Percentiles rank a stretch among this genome's conserved stretches.
Evolutionary conservation across 2,797 vertebrate species (phyloP).

Genomic region (Scomberomorus guttatus): DNA sequence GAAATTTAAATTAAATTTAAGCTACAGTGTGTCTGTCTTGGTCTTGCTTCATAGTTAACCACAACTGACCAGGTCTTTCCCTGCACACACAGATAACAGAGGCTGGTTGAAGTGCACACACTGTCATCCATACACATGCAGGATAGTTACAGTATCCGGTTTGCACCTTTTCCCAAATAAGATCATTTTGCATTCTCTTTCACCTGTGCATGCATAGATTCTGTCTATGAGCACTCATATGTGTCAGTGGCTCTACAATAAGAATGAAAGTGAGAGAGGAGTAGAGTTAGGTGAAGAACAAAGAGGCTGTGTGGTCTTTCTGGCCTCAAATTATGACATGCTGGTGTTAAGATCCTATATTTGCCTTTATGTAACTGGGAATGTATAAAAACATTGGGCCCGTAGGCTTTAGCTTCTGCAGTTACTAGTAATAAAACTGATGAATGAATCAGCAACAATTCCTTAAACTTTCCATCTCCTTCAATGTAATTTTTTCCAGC

Average conservation of each 20-base stretch:
- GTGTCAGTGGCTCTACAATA: not conserved
- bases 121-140: not conserved
- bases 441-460: not conserved
- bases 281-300: constrained; percentile 17
- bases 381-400: not conserved
- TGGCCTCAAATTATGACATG: constrained; percentile 5
- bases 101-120: not conserved
- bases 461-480: not conserved
- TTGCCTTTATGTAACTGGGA: constrained; percentile 8
- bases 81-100: not conserved
- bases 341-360: constrained; percentile 6
- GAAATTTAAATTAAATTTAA: not conserved
- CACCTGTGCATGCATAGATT: not conserved
- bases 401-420: not conserved
- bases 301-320: constrained; percentile 19
- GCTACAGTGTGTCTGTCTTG: not conserved
- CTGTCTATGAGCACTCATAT: not conserved
- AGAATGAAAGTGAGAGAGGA: constrained; percentile 6
- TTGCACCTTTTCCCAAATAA: not conserved
- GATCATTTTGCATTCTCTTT: not conserved
- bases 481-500: not conserved
- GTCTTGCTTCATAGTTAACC: not conserved
- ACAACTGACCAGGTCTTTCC: not conserved
- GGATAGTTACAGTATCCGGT: not conserved
- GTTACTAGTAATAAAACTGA: not conserved